A percentile compares a stretch with the other conserved stretches of the same genome.
phyloP scores from a whole-genome alignment of 2,888 invertebrate species.

The Acanthopleura granulata region DNA sequence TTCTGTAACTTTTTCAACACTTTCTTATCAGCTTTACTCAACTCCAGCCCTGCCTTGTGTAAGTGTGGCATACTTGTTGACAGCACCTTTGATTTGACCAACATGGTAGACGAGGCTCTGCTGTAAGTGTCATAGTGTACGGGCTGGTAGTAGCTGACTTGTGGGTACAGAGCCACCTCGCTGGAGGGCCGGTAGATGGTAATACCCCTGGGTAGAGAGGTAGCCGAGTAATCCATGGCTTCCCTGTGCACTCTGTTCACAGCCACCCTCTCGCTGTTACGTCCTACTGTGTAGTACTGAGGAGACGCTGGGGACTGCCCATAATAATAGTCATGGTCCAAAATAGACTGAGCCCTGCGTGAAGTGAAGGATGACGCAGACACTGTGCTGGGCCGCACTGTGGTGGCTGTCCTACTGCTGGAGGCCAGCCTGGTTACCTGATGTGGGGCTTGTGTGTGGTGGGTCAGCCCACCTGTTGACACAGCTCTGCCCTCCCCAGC shows the following conservation, averaged over 20 bases:
- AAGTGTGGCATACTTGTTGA: constrained; percentile 53
- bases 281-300: background rate
- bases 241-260: background rate
- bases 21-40: constrained; percentile 49
- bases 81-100: background rate
- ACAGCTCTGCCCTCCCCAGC: too few relatives aligned
- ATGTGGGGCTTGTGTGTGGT: too few relatives aligned
- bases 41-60: constrained; percentile 34
- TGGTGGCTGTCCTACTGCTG: too few relatives aligned
- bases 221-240: background rate
- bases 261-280: background rate
- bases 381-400: too few relatives aligned
- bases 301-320: background rate
- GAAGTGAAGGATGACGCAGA: too few relatives aligned
- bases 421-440: too few relatives aligned
- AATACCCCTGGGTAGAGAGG: background rate
- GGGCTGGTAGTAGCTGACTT: background rate
- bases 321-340: too few relatives aligned
- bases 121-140: background rate
- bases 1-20: constrained; percentile 53
- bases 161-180: background rate
- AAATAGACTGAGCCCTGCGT: too few relatives aligned
- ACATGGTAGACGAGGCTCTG: background rate
- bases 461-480: too few relatives aligned
- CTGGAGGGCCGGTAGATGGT: constrained; percentile 11